phyloP scores from a whole-genome alignment of 1,140 invertebrate genomes.

The Vanessa tameamea region DNA sequence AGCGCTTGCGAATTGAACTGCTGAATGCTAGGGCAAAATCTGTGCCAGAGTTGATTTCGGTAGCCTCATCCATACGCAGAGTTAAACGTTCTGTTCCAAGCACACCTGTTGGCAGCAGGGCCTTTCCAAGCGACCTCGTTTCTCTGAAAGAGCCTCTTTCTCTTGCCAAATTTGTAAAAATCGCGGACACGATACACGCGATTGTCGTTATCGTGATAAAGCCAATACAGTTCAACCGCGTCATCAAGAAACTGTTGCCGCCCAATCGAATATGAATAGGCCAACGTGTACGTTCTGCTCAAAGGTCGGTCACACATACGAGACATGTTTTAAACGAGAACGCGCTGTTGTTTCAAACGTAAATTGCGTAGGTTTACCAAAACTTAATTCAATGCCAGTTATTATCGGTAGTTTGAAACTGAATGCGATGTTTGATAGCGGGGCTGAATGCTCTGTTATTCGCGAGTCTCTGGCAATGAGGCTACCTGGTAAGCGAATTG shows the following conservation, averaged over 20 bases:
- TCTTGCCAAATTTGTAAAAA: background rate
- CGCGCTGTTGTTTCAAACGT: conserved; percentile 33
- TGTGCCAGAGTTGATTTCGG: conserved; percentile 45
- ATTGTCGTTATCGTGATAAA: background rate
- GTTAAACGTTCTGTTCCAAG: conserved; percentile 18
- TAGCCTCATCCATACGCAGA: conserved; percentile 41
- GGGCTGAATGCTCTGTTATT: conserved; percentile 43
- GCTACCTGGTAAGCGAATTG: conserved; percentile 36
- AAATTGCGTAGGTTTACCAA: conserved; percentile 31
- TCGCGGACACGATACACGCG: background rate
- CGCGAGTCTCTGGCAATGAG: conserved; percentile 28
- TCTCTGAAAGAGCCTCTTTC: background rate
- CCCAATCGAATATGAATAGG: background rate
- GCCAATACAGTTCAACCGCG: no score
- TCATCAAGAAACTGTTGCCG: background rate
- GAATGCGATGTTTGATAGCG: conserved; percentile 44
- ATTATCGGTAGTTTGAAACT: conserved; percentile 29
- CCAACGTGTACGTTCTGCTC: conserved; percentile 26
- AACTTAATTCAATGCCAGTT: conserved; percentile 28
- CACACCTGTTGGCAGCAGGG: background rate
- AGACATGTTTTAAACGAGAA: conserved; percentile 40
- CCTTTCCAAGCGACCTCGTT: background rate
- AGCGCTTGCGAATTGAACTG: conserved; percentile 43
- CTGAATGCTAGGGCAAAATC: conserved; percentile 38
- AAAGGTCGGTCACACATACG: conserved; percentile 38